Conservation (phyloP, 2,888 invertebrate genomes). For the Falcaria lacertinaria region DNA sequence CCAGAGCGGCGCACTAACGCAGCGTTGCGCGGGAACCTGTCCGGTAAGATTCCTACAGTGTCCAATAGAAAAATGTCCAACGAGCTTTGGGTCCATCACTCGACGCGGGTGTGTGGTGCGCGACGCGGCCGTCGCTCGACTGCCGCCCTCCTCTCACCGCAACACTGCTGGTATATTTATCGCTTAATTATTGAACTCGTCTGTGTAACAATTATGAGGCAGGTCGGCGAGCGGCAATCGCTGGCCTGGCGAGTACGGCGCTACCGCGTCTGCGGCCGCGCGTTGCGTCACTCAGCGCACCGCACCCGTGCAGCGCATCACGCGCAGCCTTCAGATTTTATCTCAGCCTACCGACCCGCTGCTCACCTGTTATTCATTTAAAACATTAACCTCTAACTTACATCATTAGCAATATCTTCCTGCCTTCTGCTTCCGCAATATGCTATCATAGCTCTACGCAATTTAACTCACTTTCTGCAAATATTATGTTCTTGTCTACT, state of each 20-base stretch:
- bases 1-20: slow-evolving; percentile 78
- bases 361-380: slow-evolving; percentile 57
- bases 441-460: slow-evolving; percentile 13
- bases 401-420: slow-evolving; percentile 53
- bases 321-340: slow-evolving; percentile 66
- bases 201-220: slow-evolving; percentile 73
- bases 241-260: slow-evolving; percentile 57
- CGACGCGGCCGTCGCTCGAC: slow-evolving; percentile 72
- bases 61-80: slow-evolving; percentile 81
- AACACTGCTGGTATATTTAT: slow-evolving; percentile 71
- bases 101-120: slow-evolving; percentile 66
- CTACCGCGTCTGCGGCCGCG: slow-evolving; percentile 62
- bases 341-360: slow-evolving; percentile 45
- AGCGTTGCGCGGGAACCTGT: slow-evolving; percentile 81
- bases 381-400: slow-evolving; percentile 65
- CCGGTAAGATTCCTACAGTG: slow-evolving; percentile 83
- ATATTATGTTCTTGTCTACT: too few species aligned
- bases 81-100: slow-evolving; percentile 67
- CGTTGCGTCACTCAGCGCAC: slow-evolving; percentile 56
- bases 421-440: slow-evolving; percentile 56
- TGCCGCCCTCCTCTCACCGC: slow-evolving; percentile 73
- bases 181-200: slow-evolving; percentile 77
- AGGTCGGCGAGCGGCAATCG: slow-evolving; percentile 55
- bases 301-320: slow-evolving; percentile 23
- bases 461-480: slow-evolving; percentile 1